phyloP scores from a whole-genome alignment of 37 sponge, comb jelly and placozoan genomes.

The Ianthella basta region DNA sequence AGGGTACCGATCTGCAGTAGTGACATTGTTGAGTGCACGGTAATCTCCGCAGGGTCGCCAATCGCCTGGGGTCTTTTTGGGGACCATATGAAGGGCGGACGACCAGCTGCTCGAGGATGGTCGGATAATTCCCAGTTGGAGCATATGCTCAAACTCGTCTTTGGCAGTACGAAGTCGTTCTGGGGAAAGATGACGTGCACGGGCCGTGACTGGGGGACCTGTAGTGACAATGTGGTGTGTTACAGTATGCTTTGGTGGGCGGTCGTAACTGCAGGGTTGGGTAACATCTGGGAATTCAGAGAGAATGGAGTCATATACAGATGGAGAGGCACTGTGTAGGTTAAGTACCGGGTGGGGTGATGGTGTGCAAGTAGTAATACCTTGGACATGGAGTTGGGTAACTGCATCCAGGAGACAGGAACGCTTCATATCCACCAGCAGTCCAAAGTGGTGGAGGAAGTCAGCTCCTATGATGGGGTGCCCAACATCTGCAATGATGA shows the following conservation, averaged over 20 bases:
- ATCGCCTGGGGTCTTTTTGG: conserved; percentile 60
- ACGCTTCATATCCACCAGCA: conserved; percentile 41
- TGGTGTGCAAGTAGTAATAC: neutral
- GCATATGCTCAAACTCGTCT: conserved; percentile 50
- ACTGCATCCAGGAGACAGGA: conserved; percentile 3
- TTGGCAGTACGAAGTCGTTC: no score
- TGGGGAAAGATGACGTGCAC: conserved; percentile 46
- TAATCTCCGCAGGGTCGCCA: conserved; percentile 84
- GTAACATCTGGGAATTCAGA: conserved; percentile 20
- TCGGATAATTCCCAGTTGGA: conserved; percentile 45
- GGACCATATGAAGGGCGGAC: conserved; percentile 60
- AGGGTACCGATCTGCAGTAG: conserved; percentile 67
- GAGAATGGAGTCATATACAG: neutral
- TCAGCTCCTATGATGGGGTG: conserved; percentile 77
- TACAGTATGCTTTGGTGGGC: neutral
- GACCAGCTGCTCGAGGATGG: conserved; percentile 44
- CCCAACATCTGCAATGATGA: conserved; percentile 72
- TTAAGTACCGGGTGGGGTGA: neutral
- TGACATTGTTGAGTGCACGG: conserved; percentile 63
- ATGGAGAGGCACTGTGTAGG: neutral
- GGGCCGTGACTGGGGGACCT: conserved; percentile 55
- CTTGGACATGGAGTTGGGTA: conserved; percentile 34
- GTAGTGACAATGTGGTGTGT: conserved; percentile 49
- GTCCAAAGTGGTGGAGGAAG: conserved; percentile 43
- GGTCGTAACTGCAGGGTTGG: neutral